A percentile compares a stretch with the other conserved stretches of the same genome.
Conservation (phyloP, 2,113 vertebrate species). For the Carassius carassius region DNA sequence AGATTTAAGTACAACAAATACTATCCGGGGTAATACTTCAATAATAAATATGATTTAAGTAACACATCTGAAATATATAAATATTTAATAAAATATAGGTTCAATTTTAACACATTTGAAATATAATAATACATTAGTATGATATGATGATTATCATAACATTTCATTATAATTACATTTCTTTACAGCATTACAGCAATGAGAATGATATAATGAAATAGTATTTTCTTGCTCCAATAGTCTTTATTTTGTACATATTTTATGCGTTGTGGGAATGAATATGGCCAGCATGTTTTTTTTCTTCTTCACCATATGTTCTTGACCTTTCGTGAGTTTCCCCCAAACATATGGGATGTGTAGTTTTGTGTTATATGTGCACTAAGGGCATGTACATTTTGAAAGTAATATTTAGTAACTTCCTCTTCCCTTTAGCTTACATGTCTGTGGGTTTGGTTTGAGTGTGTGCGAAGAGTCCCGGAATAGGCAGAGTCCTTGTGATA, state of each 20-base stretch:
- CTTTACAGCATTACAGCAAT: background rate
- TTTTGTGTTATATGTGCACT: background rate
- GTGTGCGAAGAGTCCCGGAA: constrained; percentile 48
- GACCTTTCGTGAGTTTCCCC: background rate
- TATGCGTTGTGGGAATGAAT: background rate
- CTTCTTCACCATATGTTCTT: background rate
- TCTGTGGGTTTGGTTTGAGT: constrained; percentile 22
- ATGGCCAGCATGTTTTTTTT: background rate
- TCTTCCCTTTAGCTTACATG: constrained; percentile 28
- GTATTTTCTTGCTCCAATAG: too few species aligned
- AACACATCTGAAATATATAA: background rate
- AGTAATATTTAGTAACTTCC: constrained; percentile 14
- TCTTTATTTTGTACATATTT: too few species aligned
- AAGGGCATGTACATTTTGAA: background rate
- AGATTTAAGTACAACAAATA: background rate
- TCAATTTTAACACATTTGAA: background rate
- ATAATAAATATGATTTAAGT: background rate
- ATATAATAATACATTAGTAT: background rate
- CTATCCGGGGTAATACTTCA: background rate
- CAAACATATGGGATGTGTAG: background rate
- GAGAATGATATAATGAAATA: background rate
- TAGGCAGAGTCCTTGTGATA: constrained; percentile 46
- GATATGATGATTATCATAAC: too few species aligned
- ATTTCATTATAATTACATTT: background rate
- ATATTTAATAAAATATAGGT: background rate